Evolutionary conservation across 1,140 invertebrate species (phyloP).

Genomic region (Drosophila watanabei): DNA sequence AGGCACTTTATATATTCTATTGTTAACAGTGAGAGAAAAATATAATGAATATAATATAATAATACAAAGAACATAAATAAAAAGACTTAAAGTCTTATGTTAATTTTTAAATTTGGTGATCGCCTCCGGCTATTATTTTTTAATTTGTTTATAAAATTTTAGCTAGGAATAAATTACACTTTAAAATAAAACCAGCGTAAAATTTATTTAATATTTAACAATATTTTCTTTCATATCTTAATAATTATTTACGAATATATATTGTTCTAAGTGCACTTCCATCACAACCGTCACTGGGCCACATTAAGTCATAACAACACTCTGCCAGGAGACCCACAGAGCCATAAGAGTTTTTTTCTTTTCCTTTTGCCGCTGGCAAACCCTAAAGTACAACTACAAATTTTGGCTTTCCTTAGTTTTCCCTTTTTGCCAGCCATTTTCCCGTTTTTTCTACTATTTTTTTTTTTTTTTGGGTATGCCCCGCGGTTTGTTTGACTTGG

Average conservation of each 20-base stretch:
- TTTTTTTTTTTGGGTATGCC: constrained; percentile 43
- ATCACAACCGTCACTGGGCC: constrained; percentile 68
- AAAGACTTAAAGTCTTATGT: no score
- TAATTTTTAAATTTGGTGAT: no score
- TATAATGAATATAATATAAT: neutral
- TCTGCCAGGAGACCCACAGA: constrained; percentile 29
- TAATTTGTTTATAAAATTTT: no score
- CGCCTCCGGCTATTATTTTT: no score
- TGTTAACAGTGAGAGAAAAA: neutral
- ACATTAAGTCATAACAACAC: constrained; percentile 80
- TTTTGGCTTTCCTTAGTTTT: constrained; percentile 35
- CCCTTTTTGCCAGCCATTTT: constrained; percentile 20
- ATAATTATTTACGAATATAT: neutral
- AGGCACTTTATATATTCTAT: constrained; percentile 7
- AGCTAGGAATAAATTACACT: no score
- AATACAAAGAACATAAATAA: neutral
- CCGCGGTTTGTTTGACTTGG: constrained; percentile 78
- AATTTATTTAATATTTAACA: neutral
- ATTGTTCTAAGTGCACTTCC: constrained; percentile 47
- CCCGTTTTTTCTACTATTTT: constrained; percentile 4
- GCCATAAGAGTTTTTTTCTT: no score
- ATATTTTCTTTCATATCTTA: neutral
- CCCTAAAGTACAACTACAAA: constrained; percentile 16
- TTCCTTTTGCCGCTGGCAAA: neutral
- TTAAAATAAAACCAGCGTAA: no score